Evolutionary conservation across 2,797 vertebrate species (phyloP), one percentile per base, ranked within the genome.

Genomic region (Cyclura pinguis): DNA sequence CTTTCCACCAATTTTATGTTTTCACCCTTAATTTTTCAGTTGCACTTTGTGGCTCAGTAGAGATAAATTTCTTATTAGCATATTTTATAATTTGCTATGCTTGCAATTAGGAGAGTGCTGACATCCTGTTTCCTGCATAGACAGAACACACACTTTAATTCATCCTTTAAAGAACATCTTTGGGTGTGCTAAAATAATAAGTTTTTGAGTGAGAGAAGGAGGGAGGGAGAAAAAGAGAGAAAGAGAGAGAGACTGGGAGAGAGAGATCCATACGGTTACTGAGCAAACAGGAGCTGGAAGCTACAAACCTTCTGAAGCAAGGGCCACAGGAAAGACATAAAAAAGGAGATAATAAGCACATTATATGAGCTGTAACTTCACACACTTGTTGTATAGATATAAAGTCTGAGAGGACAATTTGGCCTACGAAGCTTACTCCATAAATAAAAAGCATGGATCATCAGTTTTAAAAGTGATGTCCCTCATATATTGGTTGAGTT

Each of bases 61-160:
- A 91, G 85, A 91, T 91, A 91, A 91, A 84, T 87, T 87, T 87
- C 90, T 84, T 87, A 84, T 91, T 87, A 91, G 73, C 80, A 84
- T 87, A 91, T 87, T 91, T 90, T 91, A 29, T 87, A 91, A 91
- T 87, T 72, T 91, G 90, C 88, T 84, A 89, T 52, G 81, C 88
- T 84, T 84, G 82, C 82, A 89, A 89, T 89, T 89, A 89, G 88
- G 32, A 38, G 88, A 84, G 88, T 77, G 82, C 90, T 87, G 90
- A 84, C 90, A 91, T 86, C 50, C 80, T 69, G 59, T 84, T 84
- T 78, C 80, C 52, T 42, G 81, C 80, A 47, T 35, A 77, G 85
- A 84, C 59, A 67, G 47, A 91, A 87, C 35, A 52, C 73, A 87
- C n/a, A 42, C 80, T 87, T 91, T 87, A 87, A 87, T 87, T 87